Evolutionary conservation across 2,797 vertebrate species (phyloP).

Genomic region (Gephyroberyx darwinii): DNA sequence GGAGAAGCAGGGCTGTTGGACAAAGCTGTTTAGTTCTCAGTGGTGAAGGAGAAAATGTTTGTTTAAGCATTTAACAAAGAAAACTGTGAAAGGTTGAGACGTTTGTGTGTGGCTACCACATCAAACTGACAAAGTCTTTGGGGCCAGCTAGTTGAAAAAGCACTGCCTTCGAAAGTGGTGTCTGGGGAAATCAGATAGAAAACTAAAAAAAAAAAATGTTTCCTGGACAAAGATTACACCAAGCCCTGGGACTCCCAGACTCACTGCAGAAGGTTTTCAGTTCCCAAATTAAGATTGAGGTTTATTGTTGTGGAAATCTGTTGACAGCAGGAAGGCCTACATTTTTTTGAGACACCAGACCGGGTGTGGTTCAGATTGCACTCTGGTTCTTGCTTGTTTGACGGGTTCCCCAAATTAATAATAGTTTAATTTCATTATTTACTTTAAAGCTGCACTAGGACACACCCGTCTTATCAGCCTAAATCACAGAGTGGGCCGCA

Average conservation of each 20-base stretch:
- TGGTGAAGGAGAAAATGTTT: constrained; percentile 28
- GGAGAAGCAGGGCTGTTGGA: constrained; percentile 13
- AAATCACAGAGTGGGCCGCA: neutral
- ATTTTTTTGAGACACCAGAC: neutral
- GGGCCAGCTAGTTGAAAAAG: constrained; percentile 1
- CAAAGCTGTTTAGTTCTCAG: constrained; percentile 19
- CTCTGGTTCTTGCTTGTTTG: constrained; percentile 1
- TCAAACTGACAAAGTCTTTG: constrained; percentile 4
- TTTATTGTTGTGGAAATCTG: neutral
- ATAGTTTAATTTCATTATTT: neutral
- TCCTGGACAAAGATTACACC: constrained; percentile 32
- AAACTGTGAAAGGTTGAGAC: neutral
- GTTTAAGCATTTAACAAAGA: constrained; percentile 24
- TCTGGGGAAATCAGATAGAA: constrained; percentile 43
- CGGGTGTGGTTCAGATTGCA: neutral
- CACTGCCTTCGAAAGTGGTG: constrained; percentile 4
- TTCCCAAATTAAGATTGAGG: neutral
- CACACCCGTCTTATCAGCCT: neutral
- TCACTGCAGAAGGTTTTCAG: neutral
- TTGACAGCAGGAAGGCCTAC: neutral
- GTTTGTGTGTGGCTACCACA: constrained; percentile 2
- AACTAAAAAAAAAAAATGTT: constrained; percentile 8
- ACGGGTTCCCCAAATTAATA: constrained; percentile 10
- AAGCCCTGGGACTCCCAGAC: neutral
- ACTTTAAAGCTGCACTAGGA: no score